Base-by-base conservation (phyloP, 2,113 vertebrate genomes). In the Peucedramus taeniatus region DNA sequence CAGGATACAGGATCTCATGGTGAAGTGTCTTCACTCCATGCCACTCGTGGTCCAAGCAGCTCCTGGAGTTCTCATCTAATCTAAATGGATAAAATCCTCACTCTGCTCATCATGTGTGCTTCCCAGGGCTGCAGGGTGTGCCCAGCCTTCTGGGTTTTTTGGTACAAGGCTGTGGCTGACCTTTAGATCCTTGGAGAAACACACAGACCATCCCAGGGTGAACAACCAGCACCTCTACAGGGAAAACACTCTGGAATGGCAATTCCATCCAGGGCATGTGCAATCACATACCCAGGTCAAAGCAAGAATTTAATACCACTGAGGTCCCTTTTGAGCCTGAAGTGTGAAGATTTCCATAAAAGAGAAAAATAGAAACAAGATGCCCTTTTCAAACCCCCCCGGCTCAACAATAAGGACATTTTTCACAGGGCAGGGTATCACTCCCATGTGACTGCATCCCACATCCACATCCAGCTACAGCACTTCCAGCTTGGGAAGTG, bases 1-100 rank as follows among this genome's bases (percentile, higher is more conserved):
- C 28, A 45, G 53, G 13, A 40, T 7, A 21, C 0, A 0, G 33
- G 15, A 54, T 6, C 8, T 75, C 15, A 10, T 0, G 0, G 6
- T 5, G 6, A 60, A 35, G 6, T 0, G 0, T 40, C 39, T 53
- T 16, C 19, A n/a, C 63, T n/a, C 33, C 1, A 1, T 1, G 2
- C 33, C 51, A 24, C 16, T 24, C 1, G 0, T 19, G 7, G 2
- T 15, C 23, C 64, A 26, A 64, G 39, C 54, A 39, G 35, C 51
- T 82, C 79, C 65, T 28, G 9, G 4, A 44, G 61, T 5, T 64
- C 7, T 51, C 13, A 1, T 15, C 76, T 28, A 17, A 68, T 33
- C 22, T 26, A 22, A 57, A 71, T 0, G 2, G 60, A 13, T 44
- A 17, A 86, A 80, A 64, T 21, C 15, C 2, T 40, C 47, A 0